phyloP scores from a whole-genome alignment of 1,140 invertebrate species.

The Dendroctonus valens region DNA sequence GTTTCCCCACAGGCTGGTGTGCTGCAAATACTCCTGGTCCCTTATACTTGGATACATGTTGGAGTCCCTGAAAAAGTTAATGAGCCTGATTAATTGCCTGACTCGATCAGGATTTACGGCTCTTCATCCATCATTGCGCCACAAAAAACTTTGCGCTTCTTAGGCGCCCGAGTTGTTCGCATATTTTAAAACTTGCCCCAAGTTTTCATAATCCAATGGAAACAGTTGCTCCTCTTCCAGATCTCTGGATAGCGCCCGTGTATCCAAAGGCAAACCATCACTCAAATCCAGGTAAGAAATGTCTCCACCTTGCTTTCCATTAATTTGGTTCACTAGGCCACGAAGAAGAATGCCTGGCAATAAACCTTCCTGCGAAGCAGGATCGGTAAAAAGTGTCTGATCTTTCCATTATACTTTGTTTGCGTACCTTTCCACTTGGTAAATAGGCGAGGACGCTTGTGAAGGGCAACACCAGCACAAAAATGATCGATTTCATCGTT shows the following conservation, averaged over 20 bases:
- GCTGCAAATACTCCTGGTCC: conserved; percentile 87
- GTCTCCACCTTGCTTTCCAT: conserved; percentile 63
- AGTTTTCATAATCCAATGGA: conserved; percentile 46
- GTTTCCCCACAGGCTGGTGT: conserved; percentile 82
- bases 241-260: conserved; percentile 34
- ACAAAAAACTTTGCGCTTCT: conserved; percentile 46
- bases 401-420: neutral
- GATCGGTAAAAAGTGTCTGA: conserved; percentile 1
- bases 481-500: conserved; percentile 13
- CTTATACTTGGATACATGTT: conserved; percentile 73
- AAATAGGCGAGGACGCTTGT: conserved; percentile 23
- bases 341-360: conserved; percentile 64
- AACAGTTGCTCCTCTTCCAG: conserved; percentile 42
- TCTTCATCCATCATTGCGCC: neutral
- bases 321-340: conserved; percentile 62
- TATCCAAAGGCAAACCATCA: conserved; percentile 49
- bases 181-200: conserved; percentile 35
- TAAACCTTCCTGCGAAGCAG: conserved; percentile 44
- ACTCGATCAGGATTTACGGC: neutral
- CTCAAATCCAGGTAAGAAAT: conserved; percentile 63
- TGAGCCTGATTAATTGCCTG: neutral
- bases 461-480: conserved; percentile 13
- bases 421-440: conserved; percentile 30
- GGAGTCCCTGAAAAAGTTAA: conserved; percentile 44
- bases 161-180: conserved; percentile 37